Conservation (phyloP, 1,140 invertebrate genomes). For the Hestina assimilis region DNA sequence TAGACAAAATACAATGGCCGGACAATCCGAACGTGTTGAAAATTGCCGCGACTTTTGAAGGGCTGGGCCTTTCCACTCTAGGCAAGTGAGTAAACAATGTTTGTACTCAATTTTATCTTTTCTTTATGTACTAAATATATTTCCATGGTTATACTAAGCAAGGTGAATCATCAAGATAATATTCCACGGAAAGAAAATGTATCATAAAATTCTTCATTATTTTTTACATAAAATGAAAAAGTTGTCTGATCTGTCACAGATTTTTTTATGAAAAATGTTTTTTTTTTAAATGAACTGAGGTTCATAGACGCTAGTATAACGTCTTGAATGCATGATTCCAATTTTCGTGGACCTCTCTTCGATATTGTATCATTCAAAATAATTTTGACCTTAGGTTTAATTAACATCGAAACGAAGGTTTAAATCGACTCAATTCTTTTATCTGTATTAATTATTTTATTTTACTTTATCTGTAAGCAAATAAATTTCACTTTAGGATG, state of each 20-base stretch:
- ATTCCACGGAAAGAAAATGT: conserved; percentile 7
- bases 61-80: conserved; percentile 58
- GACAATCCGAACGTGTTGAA: conserved; percentile 63
- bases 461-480: conserved; percentile 24
- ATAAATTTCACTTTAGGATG: conserved; percentile 23
- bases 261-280: no score
- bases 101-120: conserved; percentile 9
- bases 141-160: conserved; percentile 11
- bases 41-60: conserved; percentile 65
- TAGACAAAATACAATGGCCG: conserved; percentile 71
- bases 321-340: no score
- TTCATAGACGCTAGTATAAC: no score
- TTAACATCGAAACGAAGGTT: conserved; percentile 9
- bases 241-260: no score
- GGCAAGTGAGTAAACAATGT: conserved; percentile 58
- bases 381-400: neutral
- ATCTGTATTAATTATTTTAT: no score
- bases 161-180: conserved; percentile 13
- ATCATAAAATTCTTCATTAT: neutral
- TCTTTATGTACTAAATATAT: neutral
- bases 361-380: no score
- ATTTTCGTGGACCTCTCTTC: no score
- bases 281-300: no score
- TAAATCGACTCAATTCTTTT: conserved; percentile 15
- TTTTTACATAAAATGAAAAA: no score